Evolutionary conservation across 2,888 invertebrate genomes (phyloP), one percentile per base, ranked within the genome.

Genomic region (Drosophila mimica): DNA sequence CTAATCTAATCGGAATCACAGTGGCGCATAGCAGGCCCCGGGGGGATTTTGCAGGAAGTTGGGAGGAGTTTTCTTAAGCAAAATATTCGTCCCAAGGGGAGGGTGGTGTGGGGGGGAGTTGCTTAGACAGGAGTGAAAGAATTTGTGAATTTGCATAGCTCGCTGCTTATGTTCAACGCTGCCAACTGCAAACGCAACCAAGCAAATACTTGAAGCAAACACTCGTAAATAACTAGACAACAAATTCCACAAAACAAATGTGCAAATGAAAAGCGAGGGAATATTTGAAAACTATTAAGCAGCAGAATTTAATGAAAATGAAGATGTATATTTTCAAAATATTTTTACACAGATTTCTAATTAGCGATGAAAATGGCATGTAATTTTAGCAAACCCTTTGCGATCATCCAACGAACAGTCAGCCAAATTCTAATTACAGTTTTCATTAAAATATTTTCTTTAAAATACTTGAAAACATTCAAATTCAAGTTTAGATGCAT

Each of bases 81-180:
- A 40, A 43, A 20, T 57, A 40, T 43, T 30, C 4, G 13, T 30
- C 30, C 8, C 28, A 25, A 4, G 46, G 7, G 20, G 4, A 4
- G 20, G 0, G 4, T 8, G 4, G n/a, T 0, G 40, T 0, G 11
- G 13, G 17, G 38, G 25, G 25, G 2, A 25, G 25, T 25, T 25
- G 25, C 25, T 25, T 38, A 9, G 4, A 33, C 4, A 2, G 15
- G 9, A 54, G 8, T 38, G 13, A 33, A 52, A 46, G 73, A 65
- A 77, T 77, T 77, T 69, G 43, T 49, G 62, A 76, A 76, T 80
- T 78, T 80, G 57, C 76, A 78, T 66, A 65, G 80, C 68, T 38
- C 64, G 52, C 69, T 68, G 66, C 56, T 61, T 66, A 63, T 80
- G 68, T 38, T n/a, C 28, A 76, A 63, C 65, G 49, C 76, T 80